Evolutionary conservation across 1,140 invertebrate species (phyloP), one percentile per base, ranked within the genome.

Genomic region (Propsilocerus akamusi): DNA sequence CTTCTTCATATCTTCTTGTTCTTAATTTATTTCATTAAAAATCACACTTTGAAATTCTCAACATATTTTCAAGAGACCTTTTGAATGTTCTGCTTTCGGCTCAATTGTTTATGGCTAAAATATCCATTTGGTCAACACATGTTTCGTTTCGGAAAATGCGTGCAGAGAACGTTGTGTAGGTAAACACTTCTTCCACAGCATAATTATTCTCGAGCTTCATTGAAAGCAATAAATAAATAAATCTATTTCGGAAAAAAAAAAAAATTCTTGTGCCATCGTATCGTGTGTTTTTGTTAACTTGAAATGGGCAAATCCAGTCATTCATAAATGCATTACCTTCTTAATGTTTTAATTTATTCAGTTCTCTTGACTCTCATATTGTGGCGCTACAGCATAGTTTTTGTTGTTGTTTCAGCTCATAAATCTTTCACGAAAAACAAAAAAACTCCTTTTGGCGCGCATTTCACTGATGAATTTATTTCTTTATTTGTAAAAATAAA

Each of bases 71-170:
- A 41, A 41, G 34, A 41, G 22, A 20, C 14, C 22, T 41, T 41
- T 41, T 17, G n/a, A n/a, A n/a, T n/a, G 4, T 37, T 37, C 12
- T 37, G 4, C n/a, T n/a, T n/a, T n/a, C n/a, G n/a, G n/a, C n/a
- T n/a, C n/a, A n/a, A n/a, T 37, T 37, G 32, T 17, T 37, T 37
- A 37, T 37, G 14, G 11, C 32, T 41, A 41, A 41, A 41, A n/a
- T 41, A 41, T 41, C n/a, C 34, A 41, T 41, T 41, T 41, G 34
- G 34, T 41, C 34, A 41, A 41, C 34, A 41, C 34, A 41, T 41
- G 34, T 41, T 41, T 41, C 14, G 17, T 41, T n/a, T n/a, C n/a
- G n/a, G n/a, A n/a, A n/a, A n/a, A n/a, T n/a, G n/a, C n/a, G n/a
- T n/a, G n/a, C n/a, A n/a, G 10, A 30, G 28, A 30, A 30, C 10